A percentile compares a stretch with the other conserved stretches of the same genome.
Evolutionary conservation across 2,113 vertebrate species (phyloP).

Genomic region (Melanocharis versteri): DNA sequence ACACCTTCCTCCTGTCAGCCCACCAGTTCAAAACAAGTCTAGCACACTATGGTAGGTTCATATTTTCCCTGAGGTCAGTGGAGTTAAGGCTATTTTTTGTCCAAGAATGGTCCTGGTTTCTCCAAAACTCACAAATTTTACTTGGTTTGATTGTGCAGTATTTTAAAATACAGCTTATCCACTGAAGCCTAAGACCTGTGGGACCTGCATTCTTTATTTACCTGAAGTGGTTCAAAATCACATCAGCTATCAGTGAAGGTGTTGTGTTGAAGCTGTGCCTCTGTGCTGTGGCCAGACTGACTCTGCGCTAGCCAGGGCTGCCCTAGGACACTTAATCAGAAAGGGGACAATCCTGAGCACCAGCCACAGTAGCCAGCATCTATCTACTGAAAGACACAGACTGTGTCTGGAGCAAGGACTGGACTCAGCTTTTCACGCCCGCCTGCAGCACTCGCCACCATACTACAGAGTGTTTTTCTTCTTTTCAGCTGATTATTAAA

Average conservation of each 20-base stretch:
- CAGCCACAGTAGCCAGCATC: background rate
- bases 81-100: background rate
- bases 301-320: background rate
- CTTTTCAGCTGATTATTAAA: background rate
- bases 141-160: background rate
- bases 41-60: background rate
- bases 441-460: background rate
- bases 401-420: background rate
- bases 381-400: background rate
- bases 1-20: background rate
- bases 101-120: background rate
- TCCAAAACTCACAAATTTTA: background rate
- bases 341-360: background rate
- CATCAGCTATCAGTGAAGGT: accelerated
- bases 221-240: background rate
- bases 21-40: background rate
- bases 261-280: background rate
- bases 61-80: background rate
- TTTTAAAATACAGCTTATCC: background rate
- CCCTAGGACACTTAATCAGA: background rate
- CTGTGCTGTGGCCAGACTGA: background rate
- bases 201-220: background rate
- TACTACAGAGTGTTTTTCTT: background rate
- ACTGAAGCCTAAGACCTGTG: background rate
- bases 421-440: background rate